These are phyloP conservation scores for Craseonycteris thonglongyai DNA, from an alignment of 2,113 vertebrate species.

Conservation along the genomic window DNA sequence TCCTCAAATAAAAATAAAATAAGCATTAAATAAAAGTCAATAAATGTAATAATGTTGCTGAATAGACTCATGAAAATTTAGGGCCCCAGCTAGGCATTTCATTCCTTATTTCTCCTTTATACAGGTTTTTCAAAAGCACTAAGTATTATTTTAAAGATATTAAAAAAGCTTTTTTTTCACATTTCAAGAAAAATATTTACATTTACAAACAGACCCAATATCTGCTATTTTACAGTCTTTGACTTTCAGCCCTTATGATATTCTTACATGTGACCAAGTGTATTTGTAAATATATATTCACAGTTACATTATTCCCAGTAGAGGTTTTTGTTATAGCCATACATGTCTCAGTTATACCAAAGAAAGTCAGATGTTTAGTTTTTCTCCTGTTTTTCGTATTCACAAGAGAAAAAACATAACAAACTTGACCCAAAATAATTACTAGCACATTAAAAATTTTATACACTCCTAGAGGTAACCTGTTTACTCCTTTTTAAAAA, in stretches of 20 bases:
- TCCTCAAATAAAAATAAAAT: slow-evolving; percentile 31
- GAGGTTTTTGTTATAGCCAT: not conserved
- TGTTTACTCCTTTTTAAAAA: slow-evolving; percentile 5
- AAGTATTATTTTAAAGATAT: slow-evolving; percentile 5
- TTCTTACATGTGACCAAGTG: not conserved
- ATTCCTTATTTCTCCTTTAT: not conserved
- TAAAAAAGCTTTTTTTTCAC: not conserved
- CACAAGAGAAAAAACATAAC: not conserved
- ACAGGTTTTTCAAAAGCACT: not conserved
- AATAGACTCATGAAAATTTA: not conserved
- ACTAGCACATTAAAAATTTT: not conserved
- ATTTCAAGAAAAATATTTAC: not conserved
- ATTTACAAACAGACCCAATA: not conserved
- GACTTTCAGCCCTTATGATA: not conserved
- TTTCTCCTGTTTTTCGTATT: not conserved
- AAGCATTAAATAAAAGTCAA: slow-evolving; percentile 4
- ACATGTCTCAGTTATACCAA: not conserved
- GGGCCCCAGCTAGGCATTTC: not conserved
- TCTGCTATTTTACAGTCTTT: not conserved
- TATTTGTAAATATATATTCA: not conserved
- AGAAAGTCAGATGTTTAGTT: not conserved
- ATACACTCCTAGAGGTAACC: not conserved
- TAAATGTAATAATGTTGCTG: not conserved
- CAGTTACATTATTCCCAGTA: not conserved
- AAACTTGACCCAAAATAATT: not conserved